Evolutionary conservation across 2,113 vertebrate species (phyloP).

Genomic region (Deroptyus accipitrinus): DNA sequence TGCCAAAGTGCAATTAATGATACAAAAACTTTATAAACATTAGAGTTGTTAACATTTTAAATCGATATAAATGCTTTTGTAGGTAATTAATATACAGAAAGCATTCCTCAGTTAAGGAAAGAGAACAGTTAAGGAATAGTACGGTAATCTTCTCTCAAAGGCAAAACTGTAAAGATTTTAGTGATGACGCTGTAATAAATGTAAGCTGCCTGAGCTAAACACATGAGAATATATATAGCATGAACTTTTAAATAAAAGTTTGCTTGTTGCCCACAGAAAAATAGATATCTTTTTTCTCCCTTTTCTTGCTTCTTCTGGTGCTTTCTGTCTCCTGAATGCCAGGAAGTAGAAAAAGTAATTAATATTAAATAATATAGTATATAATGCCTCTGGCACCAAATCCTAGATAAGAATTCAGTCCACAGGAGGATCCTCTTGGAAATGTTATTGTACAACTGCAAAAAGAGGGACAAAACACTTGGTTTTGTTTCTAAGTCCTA

Average conservation of each 20-base stretch:
- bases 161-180: slow-evolving; percentile 42
- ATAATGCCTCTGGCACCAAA: not conserved
- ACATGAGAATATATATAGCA: not conserved
- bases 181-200: slow-evolving; percentile 33
- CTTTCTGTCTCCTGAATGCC: not conserved
- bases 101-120: not conserved
- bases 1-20: not conserved
- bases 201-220: not conserved
- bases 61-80: not conserved
- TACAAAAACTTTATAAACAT: not conserved
- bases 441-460: not conserved
- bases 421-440: not conserved
- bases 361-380: not conserved
- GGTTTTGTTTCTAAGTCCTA: not conserved
- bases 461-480: not conserved
- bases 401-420: not conserved
- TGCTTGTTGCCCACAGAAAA: not conserved
- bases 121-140: not conserved
- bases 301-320: not conserved
- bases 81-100: not conserved
- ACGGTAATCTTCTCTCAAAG: slow-evolving; percentile 1
- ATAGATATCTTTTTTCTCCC: not conserved
- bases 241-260: not conserved
- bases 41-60: not conserved
- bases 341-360: not conserved